phyloP scores from a whole-genome alignment of 1,140 invertebrate genomes.

The Papilio xuthus region DNA sequence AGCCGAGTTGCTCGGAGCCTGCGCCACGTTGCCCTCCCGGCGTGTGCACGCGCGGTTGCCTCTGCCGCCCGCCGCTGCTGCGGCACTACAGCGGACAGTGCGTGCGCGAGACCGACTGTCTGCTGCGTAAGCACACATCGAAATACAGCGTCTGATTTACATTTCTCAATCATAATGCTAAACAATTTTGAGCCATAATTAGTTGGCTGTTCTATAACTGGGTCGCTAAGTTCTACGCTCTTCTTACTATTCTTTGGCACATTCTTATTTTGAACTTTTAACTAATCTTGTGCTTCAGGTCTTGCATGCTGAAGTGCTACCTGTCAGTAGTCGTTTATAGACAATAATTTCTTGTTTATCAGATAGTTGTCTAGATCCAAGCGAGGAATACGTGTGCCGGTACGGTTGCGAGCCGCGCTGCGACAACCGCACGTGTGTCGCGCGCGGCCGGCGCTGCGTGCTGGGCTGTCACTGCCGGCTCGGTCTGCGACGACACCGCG shows the following conservation, averaged over 20 bases:
- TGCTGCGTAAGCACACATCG: conserved; percentile 52
- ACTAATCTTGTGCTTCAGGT: neutral
- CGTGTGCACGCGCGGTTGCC: conserved; percentile 63
- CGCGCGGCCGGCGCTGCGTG: conserved; percentile 50
- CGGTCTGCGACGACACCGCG: conserved; percentile 48
- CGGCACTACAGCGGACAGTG: conserved; percentile 63
- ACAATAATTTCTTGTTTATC: conserved; percentile 38
- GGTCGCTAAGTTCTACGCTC: too few species aligned
- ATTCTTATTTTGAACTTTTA: too few species aligned
- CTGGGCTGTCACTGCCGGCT: conserved; percentile 63
- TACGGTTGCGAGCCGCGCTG: conserved; percentile 65
- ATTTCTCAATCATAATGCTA: neutral
- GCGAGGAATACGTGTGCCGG: conserved; percentile 64
- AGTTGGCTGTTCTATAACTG: too few species aligned
- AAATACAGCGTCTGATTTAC: conserved; percentile 5
- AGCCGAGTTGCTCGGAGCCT: conserved; percentile 62
- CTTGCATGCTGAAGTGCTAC: too few species aligned
- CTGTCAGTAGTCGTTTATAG: neutral
- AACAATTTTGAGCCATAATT: neutral
- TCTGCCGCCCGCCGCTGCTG: conserved; percentile 61
- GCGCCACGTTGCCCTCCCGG: conserved; percentile 50
- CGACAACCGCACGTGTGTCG: conserved; percentile 41
- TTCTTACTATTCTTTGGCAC: too few species aligned
- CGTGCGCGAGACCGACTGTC: conserved; percentile 57
- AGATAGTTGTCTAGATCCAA: conserved; percentile 58